phyloP scores from a whole-genome alignment of 1,140 invertebrate genomes.

The Chlorops oryzae region DNA sequence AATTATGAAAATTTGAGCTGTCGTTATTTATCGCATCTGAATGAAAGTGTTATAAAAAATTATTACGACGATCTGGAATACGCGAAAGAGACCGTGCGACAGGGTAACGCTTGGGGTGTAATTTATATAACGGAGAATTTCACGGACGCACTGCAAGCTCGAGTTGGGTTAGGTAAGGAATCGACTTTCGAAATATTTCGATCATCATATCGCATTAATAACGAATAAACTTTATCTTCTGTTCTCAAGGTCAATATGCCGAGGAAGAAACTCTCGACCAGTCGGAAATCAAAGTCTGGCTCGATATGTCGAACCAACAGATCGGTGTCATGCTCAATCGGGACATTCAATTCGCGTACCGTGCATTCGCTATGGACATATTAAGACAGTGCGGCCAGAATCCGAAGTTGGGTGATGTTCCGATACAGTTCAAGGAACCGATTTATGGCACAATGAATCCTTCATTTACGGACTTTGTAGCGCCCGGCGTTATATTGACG shows the following conservation, averaged over 20 bases:
- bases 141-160: conserved; percentile 67
- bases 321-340: conserved; percentile 77
- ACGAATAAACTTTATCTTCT: too few species aligned
- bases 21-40: conserved; percentile 64
- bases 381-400: conserved; percentile 67
- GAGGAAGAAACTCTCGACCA: conserved; percentile 72
- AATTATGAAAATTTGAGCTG: conserved; percentile 66
- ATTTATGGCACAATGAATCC: conserved; percentile 83
- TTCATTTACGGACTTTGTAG: conserved; percentile 91
- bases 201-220: too few species aligned
- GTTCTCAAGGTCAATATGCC: conserved; percentile 53
- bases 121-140: conserved; percentile 82
- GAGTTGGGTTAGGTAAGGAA: conserved; percentile 60
- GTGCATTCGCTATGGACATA: conserved; percentile 69
- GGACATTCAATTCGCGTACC: conserved; percentile 72
- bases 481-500: conserved; percentile 90
- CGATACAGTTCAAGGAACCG: conserved; percentile 73
- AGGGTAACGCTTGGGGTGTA: conserved; percentile 78
- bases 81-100: conserved; percentile 64
- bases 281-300: conserved; percentile 75
- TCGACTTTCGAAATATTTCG: too few species aligned
- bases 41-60: conserved; percentile 62
- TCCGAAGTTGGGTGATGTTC: conserved; percentile 72
- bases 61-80: conserved; percentile 61
- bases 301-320: conserved; percentile 92